Evolutionary conservation across 2,888 invertebrate genomes (phyloP).

Genomic region (Apoderus coryli): DNA sequence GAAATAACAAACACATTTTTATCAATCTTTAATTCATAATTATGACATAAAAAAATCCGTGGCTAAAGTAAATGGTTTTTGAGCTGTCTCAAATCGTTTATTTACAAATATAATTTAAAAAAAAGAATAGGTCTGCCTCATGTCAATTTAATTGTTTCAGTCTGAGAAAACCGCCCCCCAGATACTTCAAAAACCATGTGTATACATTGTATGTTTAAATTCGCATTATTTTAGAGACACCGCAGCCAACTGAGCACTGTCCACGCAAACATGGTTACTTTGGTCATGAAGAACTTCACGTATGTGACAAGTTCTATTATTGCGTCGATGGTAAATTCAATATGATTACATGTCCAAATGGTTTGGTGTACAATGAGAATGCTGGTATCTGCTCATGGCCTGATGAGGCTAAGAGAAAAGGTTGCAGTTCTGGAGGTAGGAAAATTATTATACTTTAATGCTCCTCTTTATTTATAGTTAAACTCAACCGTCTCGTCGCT

Average conservation of each 20-base stretch:
- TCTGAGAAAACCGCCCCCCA: neutral
- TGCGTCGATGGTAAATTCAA: conserved; percentile 83
- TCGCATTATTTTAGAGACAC: conserved; percentile 40
- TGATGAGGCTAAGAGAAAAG: conserved; percentile 77
- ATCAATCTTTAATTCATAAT: too few relatives aligned
- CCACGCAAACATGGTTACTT: conserved; percentile 78
- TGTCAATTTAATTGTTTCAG: too few relatives aligned
- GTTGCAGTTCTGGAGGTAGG: conserved; percentile 70
- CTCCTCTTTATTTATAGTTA: too few relatives aligned
- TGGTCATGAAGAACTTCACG: conserved; percentile 59
- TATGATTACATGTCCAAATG: conserved; percentile 77
- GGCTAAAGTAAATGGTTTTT: neutral
- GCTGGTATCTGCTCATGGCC: conserved; percentile 88
- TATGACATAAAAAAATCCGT: too few relatives aligned
- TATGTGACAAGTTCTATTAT: conserved; percentile 78
- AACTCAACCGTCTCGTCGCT: too few relatives aligned
- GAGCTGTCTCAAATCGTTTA: neutral
- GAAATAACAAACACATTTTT: too few relatives aligned
- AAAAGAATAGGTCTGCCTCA: too few relatives aligned
- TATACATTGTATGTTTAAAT: neutral
- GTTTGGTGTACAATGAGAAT: conserved; percentile 76
- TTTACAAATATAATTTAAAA: too few relatives aligned
- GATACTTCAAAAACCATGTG: neutral
- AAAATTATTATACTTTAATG: too few relatives aligned
- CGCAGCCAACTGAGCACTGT: conserved; percentile 59